Conservation (phyloP, 2,797 vertebrate species). For the Phalanger gymnotis region DNA sequence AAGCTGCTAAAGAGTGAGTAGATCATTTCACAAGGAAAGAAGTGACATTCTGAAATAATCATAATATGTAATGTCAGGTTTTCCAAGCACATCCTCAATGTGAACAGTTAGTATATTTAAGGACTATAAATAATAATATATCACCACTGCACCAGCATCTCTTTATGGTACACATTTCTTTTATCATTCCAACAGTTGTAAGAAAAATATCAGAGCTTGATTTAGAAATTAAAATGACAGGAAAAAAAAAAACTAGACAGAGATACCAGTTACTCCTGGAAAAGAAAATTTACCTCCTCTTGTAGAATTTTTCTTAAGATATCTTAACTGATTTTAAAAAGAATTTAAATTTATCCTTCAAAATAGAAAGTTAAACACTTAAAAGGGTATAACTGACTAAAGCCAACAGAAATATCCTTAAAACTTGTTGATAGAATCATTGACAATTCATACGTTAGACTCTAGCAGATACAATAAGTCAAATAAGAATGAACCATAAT, state of each 20-base stretch:
- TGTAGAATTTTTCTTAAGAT: slow-evolving; percentile 59
- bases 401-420: slow-evolving; percentile 79
- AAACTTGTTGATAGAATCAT: slow-evolving; percentile 78
- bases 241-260: slow-evolving; percentile 73
- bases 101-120: slow-evolving; percentile 57
- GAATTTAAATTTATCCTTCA: slow-evolving; percentile 74
- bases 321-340: slow-evolving; percentile 65
- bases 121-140: slow-evolving; percentile 58
- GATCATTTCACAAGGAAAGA: slow-evolving; percentile 55
- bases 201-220: slow-evolving; percentile 56
- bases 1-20: background rate
- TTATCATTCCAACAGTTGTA: slow-evolving; percentile 40
- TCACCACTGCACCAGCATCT: slow-evolving; percentile 54
- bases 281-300: slow-evolving; percentile 70
- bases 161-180: slow-evolving; percentile 34
- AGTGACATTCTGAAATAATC: slow-evolving; percentile 60
- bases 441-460: slow-evolving; percentile 81
- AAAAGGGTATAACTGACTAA: slow-evolving; percentile 65
- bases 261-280: slow-evolving; percentile 82
- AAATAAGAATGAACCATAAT: slow-evolving; percentile 85
- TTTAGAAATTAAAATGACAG: slow-evolving; percentile 68
- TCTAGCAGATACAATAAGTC: slow-evolving; percentile 82
- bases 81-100: slow-evolving; percentile 52
- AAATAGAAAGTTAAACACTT: slow-evolving; percentile 69
- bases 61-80: slow-evolving; percentile 31